phyloP scores from a whole-genome alignment of 1,140 invertebrate genomes.

The Melanaphis sacchari region DNA sequence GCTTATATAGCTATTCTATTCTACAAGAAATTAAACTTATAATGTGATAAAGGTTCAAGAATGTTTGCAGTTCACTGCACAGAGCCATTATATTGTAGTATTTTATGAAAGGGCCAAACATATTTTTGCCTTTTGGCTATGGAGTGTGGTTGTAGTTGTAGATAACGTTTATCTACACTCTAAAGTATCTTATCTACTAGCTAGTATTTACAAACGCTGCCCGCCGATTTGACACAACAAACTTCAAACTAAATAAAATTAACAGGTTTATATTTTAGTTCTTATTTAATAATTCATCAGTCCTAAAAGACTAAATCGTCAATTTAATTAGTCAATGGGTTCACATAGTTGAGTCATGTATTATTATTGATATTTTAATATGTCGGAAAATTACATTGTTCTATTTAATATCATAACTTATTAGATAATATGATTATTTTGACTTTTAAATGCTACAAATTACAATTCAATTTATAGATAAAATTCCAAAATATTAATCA shows the following conservation, averaged over 20 bases:
- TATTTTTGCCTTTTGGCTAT: too few relatives aligned
- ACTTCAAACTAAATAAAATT: neutral
- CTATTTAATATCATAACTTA: neutral
- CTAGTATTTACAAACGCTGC: too few relatives aligned
- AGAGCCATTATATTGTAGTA: too few relatives aligned
- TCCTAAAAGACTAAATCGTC: neutral
- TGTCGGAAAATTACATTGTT: neutral
- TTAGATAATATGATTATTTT: slow-evolving; percentile 1
- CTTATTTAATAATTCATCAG: neutral
- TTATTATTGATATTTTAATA: slow-evolving; percentile 7
- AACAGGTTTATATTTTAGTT: neutral
- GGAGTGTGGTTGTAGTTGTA: too few relatives aligned
- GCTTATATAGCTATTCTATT: too few relatives aligned
- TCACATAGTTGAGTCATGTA: neutral
- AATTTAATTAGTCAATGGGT: neutral
- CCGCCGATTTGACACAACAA: neutral
- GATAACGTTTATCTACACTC: too few relatives aligned
- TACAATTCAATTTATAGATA: neutral
- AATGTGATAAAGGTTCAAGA: neutral
- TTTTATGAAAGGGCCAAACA: too few relatives aligned
- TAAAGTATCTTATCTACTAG: too few relatives aligned
- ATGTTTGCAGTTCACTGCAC: neutral
- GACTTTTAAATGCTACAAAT: neutral
- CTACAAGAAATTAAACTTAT: neutral
- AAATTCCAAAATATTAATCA: neutral